Percentiles rank a stretch among this genome's conserved stretches.
Evolutionary conservation across 2,888 invertebrate species (phyloP).

Genomic region (Chloroclystis v-ata): DNA sequence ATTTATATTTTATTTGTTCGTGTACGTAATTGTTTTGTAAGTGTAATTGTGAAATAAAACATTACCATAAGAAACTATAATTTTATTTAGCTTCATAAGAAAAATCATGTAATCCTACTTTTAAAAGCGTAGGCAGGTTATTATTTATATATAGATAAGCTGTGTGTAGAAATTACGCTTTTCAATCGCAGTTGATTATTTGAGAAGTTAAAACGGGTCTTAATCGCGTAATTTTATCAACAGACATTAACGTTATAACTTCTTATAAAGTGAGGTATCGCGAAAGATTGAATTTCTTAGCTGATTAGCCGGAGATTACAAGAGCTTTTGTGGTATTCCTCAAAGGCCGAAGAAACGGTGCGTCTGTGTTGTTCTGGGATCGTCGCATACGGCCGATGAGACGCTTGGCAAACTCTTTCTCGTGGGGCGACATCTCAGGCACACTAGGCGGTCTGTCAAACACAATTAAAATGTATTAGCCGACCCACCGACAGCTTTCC

Average conservation of each 20-base stretch:
- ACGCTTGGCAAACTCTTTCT: constrained; percentile 54
- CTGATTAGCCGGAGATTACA: not conserved
- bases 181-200: no score
- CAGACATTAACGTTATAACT: no score
- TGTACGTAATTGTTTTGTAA: constrained; percentile 11
- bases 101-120: no score
- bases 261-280: no score
- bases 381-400: constrained; percentile 62
- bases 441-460: constrained; percentile 49
- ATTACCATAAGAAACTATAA: constrained; percentile 12
- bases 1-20: constrained; percentile 3
- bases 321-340: constrained; percentile 26
- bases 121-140: no score
- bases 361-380: constrained; percentile 43
- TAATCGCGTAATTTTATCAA: no score
- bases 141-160: no score
- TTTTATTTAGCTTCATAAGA: constrained; percentile 22
- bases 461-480: not conserved
- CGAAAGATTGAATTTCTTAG: not conserved
- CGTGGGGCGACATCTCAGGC: constrained; percentile 53
- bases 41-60: constrained; percentile 21
- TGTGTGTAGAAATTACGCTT: no score
- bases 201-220: no score
- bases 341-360: constrained; percentile 49
- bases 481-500: no score